These are phyloP conservation scores for Gobionotothen gibberifrons DNA, from an alignment of 2,797 vertebrate genomes.

Conservation along the genomic window DNA sequence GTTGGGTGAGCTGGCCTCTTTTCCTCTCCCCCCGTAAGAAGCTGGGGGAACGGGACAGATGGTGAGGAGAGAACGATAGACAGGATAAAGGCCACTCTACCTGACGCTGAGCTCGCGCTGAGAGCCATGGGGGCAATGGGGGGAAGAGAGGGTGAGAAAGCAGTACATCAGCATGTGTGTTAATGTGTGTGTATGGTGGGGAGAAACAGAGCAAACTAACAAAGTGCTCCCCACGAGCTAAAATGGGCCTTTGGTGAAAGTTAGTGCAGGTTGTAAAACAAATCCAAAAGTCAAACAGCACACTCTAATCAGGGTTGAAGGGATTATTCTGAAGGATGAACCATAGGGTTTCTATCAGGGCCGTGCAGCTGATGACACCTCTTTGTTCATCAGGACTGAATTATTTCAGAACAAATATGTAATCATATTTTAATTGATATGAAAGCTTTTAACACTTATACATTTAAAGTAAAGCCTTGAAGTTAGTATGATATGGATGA, in stretches of 20 bases:
- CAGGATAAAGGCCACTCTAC: slow-evolving; percentile 89
- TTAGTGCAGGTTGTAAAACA: slow-evolving; percentile 39
- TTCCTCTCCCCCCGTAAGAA: slow-evolving; percentile 52
- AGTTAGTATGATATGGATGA: slow-evolving; percentile 8
- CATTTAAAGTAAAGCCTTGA: neutral
- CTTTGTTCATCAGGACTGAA: neutral
- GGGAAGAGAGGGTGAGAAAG: slow-evolving; percentile 70
- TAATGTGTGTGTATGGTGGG: slow-evolving; percentile 41
- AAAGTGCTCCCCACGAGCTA: slow-evolving; percentile 27
- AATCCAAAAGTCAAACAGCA: slow-evolving; percentile 29
- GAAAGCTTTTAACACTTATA: neutral
- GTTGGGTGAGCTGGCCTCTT: slow-evolving; percentile 54
- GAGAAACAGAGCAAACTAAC: slow-evolving; percentile 43
- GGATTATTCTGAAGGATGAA: slow-evolving; percentile 2
- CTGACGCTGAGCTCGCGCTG: slow-evolving; percentile 99
- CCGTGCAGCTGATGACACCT: neutral
- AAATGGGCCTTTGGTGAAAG: slow-evolving; percentile 42
- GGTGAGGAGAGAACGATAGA: slow-evolving; percentile 71
- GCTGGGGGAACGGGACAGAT: slow-evolving; percentile 53
- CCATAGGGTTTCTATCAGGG: neutral
- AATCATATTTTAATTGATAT: neutral
- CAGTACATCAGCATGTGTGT: slow-evolving; percentile 71
- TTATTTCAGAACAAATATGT: neutral
- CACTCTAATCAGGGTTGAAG: slow-evolving; percentile 1
- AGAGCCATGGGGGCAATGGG: slow-evolving; percentile 65